phyloP scores from a whole-genome alignment of 2,797 vertebrate genomes.

The Anguilla megastoma region DNA sequence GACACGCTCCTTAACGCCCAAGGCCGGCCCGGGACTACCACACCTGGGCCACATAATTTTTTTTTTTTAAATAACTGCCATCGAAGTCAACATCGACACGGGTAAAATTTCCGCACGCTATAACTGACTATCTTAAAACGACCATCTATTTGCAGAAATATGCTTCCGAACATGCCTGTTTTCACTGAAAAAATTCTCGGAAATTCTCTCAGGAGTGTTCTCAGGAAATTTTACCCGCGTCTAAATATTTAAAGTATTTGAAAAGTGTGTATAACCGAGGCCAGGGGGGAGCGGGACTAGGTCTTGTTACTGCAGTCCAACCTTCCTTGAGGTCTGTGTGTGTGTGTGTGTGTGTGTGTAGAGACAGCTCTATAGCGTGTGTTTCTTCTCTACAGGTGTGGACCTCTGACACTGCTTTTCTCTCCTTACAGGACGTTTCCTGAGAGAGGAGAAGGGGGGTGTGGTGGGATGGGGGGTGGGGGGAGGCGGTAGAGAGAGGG shows the following conservation, averaged over 20 bases:
- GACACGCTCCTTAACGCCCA: slow-evolving; percentile 27
- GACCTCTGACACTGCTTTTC: slow-evolving; percentile 46
- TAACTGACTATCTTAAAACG: not conserved
- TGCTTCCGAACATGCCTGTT: not conserved
- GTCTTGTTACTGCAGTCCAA: not conserved
- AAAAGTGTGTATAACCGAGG: not conserved
- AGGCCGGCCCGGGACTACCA: not conserved
- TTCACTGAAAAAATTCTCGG: not conserved
- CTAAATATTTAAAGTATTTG: not conserved
- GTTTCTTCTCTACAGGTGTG: slow-evolving; percentile 46
- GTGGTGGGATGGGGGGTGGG: slow-evolving; percentile 19
- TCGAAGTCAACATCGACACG: not conserved
- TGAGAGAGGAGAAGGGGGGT: not conserved
- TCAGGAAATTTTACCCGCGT: not conserved
- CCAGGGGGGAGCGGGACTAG: not conserved
- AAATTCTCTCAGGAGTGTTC: not conserved
- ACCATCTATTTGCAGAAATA: not conserved
- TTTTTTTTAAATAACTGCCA: not conserved
- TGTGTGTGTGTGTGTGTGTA: not conserved
- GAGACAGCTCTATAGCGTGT: slow-evolving; percentile 20
- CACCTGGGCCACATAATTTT: not conserved
- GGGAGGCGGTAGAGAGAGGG: not conserved
- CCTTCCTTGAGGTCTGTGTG: not conserved
- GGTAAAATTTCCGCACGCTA: not conserved
- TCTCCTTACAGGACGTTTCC: slow-evolving; percentile 48